Evolutionary conservation across 1,140 invertebrate species (phyloP).

Genomic region (Micrasema minimum): DNA sequence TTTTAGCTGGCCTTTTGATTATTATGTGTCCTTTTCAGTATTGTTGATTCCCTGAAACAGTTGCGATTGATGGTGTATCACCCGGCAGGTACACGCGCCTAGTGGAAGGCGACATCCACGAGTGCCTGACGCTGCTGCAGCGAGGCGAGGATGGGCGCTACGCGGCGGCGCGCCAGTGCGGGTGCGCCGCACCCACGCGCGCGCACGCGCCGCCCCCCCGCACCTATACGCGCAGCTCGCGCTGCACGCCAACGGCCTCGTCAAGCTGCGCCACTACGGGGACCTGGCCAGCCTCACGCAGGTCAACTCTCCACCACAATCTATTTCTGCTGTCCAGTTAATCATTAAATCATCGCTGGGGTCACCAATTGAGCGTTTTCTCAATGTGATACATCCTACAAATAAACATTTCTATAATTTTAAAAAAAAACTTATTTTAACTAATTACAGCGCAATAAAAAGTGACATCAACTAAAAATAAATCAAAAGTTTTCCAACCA

Average conservation of each 20-base stretch:
- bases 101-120: slow-evolving; percentile 88
- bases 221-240: slow-evolving; percentile 91
- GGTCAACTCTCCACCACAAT: too few relatives aligned
- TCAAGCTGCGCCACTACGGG: slow-evolving; percentile 69
- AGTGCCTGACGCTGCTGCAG: slow-evolving; percentile 86
- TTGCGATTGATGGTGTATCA: too few relatives aligned
- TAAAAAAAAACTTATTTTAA: too few relatives aligned
- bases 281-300: slow-evolving; percentile 62
- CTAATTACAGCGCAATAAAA: too few relatives aligned
- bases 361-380: background rate
- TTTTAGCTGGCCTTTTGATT: too few relatives aligned
- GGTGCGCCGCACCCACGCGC: slow-evolving; percentile 58
- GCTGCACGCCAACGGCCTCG: slow-evolving; percentile 79
- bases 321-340: background rate
- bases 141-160: slow-evolving; percentile 84
- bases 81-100: slow-evolving; percentile 88
- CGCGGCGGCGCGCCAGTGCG: slow-evolving; percentile 67
- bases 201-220: slow-evolving; percentile 73
- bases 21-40: too few relatives aligned
- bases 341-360: background rate
- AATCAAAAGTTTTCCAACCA: too few relatives aligned
- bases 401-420: too few relatives aligned
- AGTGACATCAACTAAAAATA: too few relatives aligned
- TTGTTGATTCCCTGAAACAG: too few relatives aligned
- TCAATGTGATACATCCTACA: slow-evolving; percentile 2